Evolutionary conservation across 1,140 invertebrate genomes (phyloP), one percentile per base, ranked within the genome.

Genomic region (Drosophila pachea): DNA sequence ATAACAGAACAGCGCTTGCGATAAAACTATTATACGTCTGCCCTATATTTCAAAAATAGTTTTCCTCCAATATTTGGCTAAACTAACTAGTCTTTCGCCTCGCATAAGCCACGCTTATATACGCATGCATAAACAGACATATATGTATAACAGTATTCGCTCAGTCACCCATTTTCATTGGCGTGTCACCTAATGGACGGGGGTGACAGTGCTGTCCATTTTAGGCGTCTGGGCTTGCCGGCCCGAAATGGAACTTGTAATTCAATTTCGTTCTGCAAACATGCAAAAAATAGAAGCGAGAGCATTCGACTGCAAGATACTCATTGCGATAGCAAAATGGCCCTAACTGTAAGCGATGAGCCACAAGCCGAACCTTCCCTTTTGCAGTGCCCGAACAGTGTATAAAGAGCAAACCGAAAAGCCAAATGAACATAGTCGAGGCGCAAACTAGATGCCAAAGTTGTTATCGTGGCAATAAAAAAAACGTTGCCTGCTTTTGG

Each of bases 241-340:
- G 22, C 40, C 60, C 12, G 32, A 53, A 53, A 47, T 63, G 53
- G 38, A 70, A 52, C 67, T 68, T 43, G 66, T 83, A 68, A 82
- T 82, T 83, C 63, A 83, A 83, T 83, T 82, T 78, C 14, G 35
- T 7, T 35, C 52, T 50, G 52, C 48, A 50, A 61, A 47, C 42
- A 65, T 65, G 64, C 36, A 56, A 66, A 58, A 42, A 50, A 16
- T 4, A 29, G 4, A 14, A 36, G 6, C 11, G 45, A 8, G 42
- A 29, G 12, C 36, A 32, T 31, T 9, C 45, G 9, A 47, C 16
- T 29, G 16, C 11, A n/a, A 4, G 5, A 47, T 47, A 5, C 45
- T 47, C 45, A 29, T 16, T 29, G 22, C 22, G 22, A 22, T 22
- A 22, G 22, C 3, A 3, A 3, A 22, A 22, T 22, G 22, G 22